Conservation (phyloP, 1,140 invertebrate genomes). For the Drosophila orosa region DNA sequence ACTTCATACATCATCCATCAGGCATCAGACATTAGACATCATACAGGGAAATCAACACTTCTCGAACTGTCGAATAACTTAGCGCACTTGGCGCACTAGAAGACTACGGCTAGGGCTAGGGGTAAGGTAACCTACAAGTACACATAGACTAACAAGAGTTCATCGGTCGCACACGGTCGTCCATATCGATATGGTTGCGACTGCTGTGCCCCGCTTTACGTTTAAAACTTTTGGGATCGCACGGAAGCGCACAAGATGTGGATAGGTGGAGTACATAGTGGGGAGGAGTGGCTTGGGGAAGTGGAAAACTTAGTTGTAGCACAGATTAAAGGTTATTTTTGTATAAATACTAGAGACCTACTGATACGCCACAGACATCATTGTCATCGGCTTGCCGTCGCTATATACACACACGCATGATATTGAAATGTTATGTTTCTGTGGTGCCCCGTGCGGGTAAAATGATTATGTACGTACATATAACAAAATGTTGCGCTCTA, state of each 20-base stretch:
- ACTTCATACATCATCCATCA: conserved; percentile 48
- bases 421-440: conserved; percentile 36
- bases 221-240: conserved; percentile 75
- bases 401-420: conserved; percentile 52
- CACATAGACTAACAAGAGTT: conserved; percentile 35
- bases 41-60: conserved; percentile 36
- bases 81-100: conserved; percentile 25
- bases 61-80: conserved; percentile 58
- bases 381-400: conserved; percentile 15
- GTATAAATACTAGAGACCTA: conserved; percentile 53
- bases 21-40: conserved; percentile 14
- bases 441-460: conserved; percentile 44
- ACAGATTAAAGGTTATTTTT: conserved; percentile 56
- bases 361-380: conserved; percentile 28
- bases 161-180: conserved; percentile 2
- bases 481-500: conserved; percentile 61
- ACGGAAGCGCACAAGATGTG: conserved; percentile 67
- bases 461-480: conserved; percentile 50
- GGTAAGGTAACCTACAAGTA: conserved; percentile 32
- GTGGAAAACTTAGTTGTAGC: conserved; percentile 59
- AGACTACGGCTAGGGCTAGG: conserved; percentile 51
- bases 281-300: not conserved
- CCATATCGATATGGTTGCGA: conserved; percentile 16
- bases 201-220: conserved; percentile 39
- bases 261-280: conserved; percentile 2